A percentile compares a stretch with the other conserved stretches of the same genome.
These are phyloP conservation scores for Cheilosia variabilis DNA, from an alignment of 2,888 invertebrate genomes.

Conservation along the genomic window DNA sequence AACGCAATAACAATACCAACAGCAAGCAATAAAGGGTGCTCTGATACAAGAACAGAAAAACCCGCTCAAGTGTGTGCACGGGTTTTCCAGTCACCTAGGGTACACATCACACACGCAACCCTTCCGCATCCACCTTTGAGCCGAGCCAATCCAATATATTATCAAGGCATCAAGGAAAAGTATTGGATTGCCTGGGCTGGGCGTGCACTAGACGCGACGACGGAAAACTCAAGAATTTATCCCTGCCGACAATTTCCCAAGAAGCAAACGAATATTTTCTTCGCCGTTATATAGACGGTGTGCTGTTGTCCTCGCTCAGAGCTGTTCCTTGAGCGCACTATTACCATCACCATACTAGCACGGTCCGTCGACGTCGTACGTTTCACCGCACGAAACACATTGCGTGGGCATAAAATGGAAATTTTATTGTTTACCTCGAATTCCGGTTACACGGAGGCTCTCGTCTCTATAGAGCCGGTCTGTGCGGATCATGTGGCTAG, in stretches of 20 bases:
- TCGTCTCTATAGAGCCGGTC: not conserved
- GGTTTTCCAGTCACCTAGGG: too few relatives aligned
- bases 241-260: slow-evolving; percentile 54
- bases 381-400: slow-evolving; percentile 60
- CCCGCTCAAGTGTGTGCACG: slow-evolving; percentile 30
- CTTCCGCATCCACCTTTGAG: not conserved
- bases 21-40: slow-evolving; percentile 6
- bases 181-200: slow-evolving; percentile 50
- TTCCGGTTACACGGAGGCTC: slow-evolving; percentile 29
- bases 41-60: slow-evolving; percentile 6
- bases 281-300: not conserved
- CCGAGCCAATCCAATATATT: slow-evolving; percentile 59
- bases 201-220: slow-evolving; percentile 17
- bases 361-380: slow-evolving; percentile 12
- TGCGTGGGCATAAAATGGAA: slow-evolving; percentile 74
- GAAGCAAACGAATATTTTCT: slow-evolving; percentile 42
- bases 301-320: not conserved
- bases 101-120: not conserved
- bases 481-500: slow-evolving; percentile 18
- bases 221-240: slow-evolving; percentile 41
- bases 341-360: slow-evolving; percentile 58
- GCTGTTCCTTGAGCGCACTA: slow-evolving; percentile 49
- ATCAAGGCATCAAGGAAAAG: slow-evolving; percentile 51
- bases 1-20: slow-evolving; percentile 65
- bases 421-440: slow-evolving; percentile 70